These are phyloP conservation scores for Plebejus anna DNA, from an alignment of 2,888 invertebrate genomes.

Conservation along the genomic window DNA sequence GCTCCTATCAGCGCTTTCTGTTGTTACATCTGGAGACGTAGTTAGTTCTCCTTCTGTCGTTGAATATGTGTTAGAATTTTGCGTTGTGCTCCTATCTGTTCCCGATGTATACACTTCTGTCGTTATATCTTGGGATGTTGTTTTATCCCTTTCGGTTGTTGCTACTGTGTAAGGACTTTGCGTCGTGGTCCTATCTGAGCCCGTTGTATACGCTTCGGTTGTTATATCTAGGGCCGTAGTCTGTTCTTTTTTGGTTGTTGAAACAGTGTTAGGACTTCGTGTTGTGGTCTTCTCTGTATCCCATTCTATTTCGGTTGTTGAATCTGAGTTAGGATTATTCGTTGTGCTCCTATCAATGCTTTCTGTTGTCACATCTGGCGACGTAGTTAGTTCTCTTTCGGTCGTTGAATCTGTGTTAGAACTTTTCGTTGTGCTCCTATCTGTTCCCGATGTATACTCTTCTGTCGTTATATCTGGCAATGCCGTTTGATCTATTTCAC, in stretches of 20 bases:
- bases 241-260: not conserved
- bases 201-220: not conserved
- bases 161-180: not conserved
- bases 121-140: constrained; percentile 12
- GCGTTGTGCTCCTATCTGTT: too few relatives aligned
- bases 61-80: too few relatives aligned
- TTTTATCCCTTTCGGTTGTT: not conserved
- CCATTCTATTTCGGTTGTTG: too few relatives aligned
- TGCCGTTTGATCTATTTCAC: not conserved
- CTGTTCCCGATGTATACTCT: too few relatives aligned
- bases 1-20: too few relatives aligned
- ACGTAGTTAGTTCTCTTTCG: not conserved
- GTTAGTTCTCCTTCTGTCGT: too few relatives aligned
- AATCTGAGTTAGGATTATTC: not conserved
- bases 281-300: not conserved
- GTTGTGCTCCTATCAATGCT: not conserved
- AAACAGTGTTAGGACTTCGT: not conserved
- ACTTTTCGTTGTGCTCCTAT: not conserved
- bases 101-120: too few relatives aligned
- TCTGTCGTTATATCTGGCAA: constrained; percentile 28
- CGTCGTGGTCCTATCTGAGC: not conserved
- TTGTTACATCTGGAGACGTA: too few relatives aligned
- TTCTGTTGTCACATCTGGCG: constrained; percentile 1
- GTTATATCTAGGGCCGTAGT: not conserved
- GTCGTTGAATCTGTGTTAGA: not conserved